Evolutionary conservation across 2,113 vertebrate species (phyloP).

Genomic region (Rousettus leschenaultii): DNA sequence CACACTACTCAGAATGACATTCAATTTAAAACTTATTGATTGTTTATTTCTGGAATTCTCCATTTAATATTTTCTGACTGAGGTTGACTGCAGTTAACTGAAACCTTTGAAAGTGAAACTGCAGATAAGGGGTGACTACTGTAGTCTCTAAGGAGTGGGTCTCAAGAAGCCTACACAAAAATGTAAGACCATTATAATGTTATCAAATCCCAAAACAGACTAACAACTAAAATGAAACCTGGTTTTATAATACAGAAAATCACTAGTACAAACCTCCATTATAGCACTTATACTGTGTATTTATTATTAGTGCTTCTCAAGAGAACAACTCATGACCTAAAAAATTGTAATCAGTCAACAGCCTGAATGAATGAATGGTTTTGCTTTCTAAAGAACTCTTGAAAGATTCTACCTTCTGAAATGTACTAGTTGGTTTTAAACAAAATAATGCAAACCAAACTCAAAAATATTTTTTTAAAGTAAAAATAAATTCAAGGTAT

Average conservation of each 20-base stretch:
- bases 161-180: not conserved
- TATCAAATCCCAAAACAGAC: not conserved
- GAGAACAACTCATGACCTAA: not conserved
- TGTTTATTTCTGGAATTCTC: not conserved
- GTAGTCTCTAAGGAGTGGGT: not conserved
- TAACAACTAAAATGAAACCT: constrained; percentile 7
- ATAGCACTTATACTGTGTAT: not conserved
- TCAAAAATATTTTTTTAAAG: constrained; percentile 9
- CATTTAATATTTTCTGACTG: not conserved
- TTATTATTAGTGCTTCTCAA: not conserved
- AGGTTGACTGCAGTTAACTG: not conserved
- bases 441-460: not conserved
- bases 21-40: not conserved
- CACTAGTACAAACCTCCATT: not conserved
- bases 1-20: not conserved
- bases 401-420: not conserved
- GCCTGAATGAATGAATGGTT: not conserved
- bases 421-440: constrained; percentile 3
- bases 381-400: not conserved
- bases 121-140: not conserved
- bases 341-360: not conserved
- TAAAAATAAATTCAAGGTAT: constrained; percentile 31
- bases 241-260: not conserved
- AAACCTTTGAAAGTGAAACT: not conserved
- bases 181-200: not conserved